phyloP scores from a whole-genome alignment of 1,140 invertebrate genomes.

The Drosophila pandora region DNA sequence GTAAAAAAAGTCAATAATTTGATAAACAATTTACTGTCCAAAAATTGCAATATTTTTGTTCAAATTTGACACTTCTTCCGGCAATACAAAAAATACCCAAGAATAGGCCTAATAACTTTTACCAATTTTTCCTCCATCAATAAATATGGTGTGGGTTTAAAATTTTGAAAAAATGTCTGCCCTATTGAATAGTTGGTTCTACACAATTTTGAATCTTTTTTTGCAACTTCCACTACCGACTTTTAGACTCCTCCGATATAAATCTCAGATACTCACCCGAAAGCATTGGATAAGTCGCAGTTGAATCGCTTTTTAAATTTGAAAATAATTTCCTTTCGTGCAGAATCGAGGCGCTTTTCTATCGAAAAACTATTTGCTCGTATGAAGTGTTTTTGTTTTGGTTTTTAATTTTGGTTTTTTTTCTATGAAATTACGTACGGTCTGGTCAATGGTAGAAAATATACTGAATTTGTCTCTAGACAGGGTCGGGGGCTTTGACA shows the following conservation, averaged over 20 bases:
- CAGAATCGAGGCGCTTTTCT: background rate
- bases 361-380: constrained; percentile 1
- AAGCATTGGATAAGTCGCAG: background rate
- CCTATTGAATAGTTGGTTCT: too few relatives aligned
- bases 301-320: background rate
- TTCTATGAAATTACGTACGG: background rate
- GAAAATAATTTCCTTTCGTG: background rate
- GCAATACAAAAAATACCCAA: too few relatives aligned
- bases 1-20: too few relatives aligned
- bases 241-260: background rate
- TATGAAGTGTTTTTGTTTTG: constrained; percentile 1
- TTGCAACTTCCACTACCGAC: too few relatives aligned
- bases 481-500: background rate
- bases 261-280: constrained; percentile 15
- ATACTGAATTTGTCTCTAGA: background rate
- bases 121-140: too few relatives aligned
- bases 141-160: too few relatives aligned
- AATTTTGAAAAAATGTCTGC: too few relatives aligned
- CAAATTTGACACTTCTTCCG: too few relatives aligned
- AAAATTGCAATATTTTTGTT: too few relatives aligned
- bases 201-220: too few relatives aligned
- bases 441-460: constrained; percentile 14
- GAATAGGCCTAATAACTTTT: too few relatives aligned
- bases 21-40: too few relatives aligned
- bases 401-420: constrained; percentile 15